Evolutionary conservation across 2,113 vertebrate species (phyloP).

Genomic region (Aramus guarauna): DNA sequence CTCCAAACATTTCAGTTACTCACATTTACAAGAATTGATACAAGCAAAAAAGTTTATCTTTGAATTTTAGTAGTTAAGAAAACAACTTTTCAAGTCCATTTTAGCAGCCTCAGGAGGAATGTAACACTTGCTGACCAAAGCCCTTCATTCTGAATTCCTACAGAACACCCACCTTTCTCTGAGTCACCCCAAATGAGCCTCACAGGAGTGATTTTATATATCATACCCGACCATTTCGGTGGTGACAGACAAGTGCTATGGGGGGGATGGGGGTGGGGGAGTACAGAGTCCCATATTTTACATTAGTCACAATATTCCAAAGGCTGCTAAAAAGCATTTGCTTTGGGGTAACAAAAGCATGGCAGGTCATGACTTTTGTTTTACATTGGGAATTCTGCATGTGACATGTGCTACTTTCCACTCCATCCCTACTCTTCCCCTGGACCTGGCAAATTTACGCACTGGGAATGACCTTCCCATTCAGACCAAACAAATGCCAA

Average conservation of each 20-base stretch:
- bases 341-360: not conserved
- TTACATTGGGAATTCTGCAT: not conserved
- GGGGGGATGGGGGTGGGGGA: no score
- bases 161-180: not conserved
- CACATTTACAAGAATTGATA: not conserved
- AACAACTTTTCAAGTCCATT: not conserved
- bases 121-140: not conserved
- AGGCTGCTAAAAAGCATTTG: not conserved
- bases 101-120: not conserved
- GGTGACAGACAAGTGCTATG: not conserved
- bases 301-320: not conserved
- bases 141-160: not conserved
- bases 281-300: not conserved
- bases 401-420: fast-evolving
- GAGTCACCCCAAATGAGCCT: not conserved
- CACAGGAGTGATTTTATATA: not conserved
- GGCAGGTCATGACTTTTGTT: not conserved
- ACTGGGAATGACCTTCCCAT: fast-evolving
- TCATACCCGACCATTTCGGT: not conserved
- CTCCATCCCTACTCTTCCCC: not conserved
- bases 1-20: not conserved
- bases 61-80: not conserved
- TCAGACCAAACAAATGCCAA: not conserved
- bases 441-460: not conserved
- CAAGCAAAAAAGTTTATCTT: not conserved